Evolutionary conservation across 64 coral and sea anemone species (phyloP).

Genomic region (Pachyseris speciosa): DNA sequence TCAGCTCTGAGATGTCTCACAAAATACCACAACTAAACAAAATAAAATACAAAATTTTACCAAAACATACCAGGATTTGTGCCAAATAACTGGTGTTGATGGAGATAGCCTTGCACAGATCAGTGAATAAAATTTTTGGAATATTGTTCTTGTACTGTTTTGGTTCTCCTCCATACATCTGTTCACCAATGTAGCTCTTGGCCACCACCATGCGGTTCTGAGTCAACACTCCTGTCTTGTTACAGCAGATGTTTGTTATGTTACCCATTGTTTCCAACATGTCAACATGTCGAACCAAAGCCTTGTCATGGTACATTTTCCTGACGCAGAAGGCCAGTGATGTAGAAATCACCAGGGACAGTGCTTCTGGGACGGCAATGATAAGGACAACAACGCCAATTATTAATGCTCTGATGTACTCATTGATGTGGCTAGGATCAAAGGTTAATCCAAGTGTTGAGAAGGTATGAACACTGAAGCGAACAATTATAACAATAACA

Average conservation of each 20-base stretch:
- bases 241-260: conserved; percentile 86
- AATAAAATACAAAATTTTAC: background rate
- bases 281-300: conserved; percentile 81
- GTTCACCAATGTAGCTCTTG: conserved; percentile 73
- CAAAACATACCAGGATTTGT: conserved; percentile 63
- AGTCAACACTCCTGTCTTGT: conserved; percentile 92
- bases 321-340: conserved; percentile 82
- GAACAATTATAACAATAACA: conserved; percentile 72
- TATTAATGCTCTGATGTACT: conserved; percentile 85
- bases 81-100: conserved; percentile 89
- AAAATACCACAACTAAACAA: background rate
- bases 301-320: conserved; percentile 83
- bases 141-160: conserved; percentile 68
- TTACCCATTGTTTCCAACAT: conserved; percentile 94
- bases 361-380: conserved; percentile 87
- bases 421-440: conserved; percentile 74
- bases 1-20: too few relatives aligned
- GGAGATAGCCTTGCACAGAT: conserved; percentile 82
- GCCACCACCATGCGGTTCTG: conserved; percentile 83
- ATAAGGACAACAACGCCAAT: conserved; percentile 90
- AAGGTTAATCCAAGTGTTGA: conserved; percentile 26
- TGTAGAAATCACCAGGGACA: conserved; percentile 74
- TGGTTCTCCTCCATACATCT: conserved; percentile 56
- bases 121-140: conserved; percentile 57
- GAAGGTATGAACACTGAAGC: conserved; percentile 77